A percentile compares a stretch with the other conserved stretches of the same genome.
These are phyloP conservation scores for Thalassophryne amazonica DNA, from an alignment of 2,797 vertebrate genomes.

Conservation along the genomic window DNA sequence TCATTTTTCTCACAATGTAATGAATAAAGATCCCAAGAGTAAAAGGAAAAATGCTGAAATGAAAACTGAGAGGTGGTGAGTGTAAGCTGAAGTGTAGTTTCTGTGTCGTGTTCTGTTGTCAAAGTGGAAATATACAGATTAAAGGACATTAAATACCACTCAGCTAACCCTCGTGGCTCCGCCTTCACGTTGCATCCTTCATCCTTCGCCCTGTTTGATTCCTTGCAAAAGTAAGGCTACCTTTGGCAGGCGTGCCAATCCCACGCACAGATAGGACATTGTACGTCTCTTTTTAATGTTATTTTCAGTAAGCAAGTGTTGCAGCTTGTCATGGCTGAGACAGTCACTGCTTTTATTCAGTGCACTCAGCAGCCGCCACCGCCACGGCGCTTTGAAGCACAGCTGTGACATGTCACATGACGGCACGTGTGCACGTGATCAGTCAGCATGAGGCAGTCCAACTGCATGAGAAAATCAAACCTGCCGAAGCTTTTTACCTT, in stretches of 20 bases:
- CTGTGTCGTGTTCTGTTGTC: neutral
- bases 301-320: conserved; percentile 46
- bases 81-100: neutral
- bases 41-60: too few species aligned
- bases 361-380: conserved; percentile 34
- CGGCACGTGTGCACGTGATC: neutral
- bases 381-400: conserved; percentile 27
- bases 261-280: conserved; percentile 10
- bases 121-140: neutral
- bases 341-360: conserved; percentile 15
- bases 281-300: conserved; percentile 26
- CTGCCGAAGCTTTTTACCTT: neutral
- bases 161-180: too few species aligned
- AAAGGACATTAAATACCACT: too few species aligned
- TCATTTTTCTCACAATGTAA: too few species aligned
- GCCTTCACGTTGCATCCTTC: conserved; percentile 22
- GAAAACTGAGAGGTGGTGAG: too few species aligned
- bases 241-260: conserved; percentile 12
- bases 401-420: conserved; percentile 12
- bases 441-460: neutral
- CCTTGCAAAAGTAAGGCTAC: conserved; percentile 30
- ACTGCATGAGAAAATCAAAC: neutral
- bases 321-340: conserved; percentile 14
- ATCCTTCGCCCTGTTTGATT: conserved; percentile 20
- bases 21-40: too few species aligned